Percentiles rank a stretch among this genome's conserved stretches.
phyloP scores from a whole-genome alignment of 2,888 invertebrate species.

The Drosophila picticornis region DNA sequence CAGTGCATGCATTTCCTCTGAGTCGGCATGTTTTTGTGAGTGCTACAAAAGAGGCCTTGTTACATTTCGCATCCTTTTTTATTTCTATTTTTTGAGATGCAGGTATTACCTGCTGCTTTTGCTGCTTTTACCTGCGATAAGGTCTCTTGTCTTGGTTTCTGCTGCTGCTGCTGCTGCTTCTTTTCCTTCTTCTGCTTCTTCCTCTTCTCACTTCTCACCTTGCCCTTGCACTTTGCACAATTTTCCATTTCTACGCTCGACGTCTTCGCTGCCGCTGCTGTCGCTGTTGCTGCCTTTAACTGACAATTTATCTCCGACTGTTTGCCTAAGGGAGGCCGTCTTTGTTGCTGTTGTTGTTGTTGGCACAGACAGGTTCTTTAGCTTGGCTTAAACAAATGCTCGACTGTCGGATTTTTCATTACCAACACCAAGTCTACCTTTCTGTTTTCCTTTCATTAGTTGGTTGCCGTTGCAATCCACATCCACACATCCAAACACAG shows the following conservation, averaged over 20 bases:
- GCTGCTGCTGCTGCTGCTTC: neutral
- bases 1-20: constrained; percentile 66
- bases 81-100: neutral
- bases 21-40: constrained; percentile 47
- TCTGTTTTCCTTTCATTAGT: constrained; percentile 76
- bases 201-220: constrained; percentile 48
- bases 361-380: constrained; percentile 61
- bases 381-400: constrained; percentile 69
- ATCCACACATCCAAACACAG: constrained; percentile 5
- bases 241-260: constrained; percentile 55
- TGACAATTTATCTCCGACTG: constrained; percentile 75
- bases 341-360: constrained; percentile 41
- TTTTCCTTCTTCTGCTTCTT: constrained; percentile 6
- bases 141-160: constrained; percentile 9
- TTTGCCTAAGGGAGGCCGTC: constrained; percentile 58
- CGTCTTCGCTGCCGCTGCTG: constrained; percentile 28
- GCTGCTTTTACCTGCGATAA: constrained; percentile 37
- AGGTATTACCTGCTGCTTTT: constrained; percentile 26
- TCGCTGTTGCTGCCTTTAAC: constrained; percentile 53
- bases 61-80: constrained; percentile 64
- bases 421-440: constrained; percentile 44
- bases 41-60: constrained; percentile 51
- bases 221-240: constrained; percentile 72
- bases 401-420: constrained; percentile 70
- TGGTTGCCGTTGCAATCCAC: constrained; percentile 42